Percentiles rank a stretch among this genome's conserved stretches.
These are phyloP conservation scores for Bombus picipes DNA, from an alignment of 1,140 invertebrate genomes.

Conservation along the genomic window DNA sequence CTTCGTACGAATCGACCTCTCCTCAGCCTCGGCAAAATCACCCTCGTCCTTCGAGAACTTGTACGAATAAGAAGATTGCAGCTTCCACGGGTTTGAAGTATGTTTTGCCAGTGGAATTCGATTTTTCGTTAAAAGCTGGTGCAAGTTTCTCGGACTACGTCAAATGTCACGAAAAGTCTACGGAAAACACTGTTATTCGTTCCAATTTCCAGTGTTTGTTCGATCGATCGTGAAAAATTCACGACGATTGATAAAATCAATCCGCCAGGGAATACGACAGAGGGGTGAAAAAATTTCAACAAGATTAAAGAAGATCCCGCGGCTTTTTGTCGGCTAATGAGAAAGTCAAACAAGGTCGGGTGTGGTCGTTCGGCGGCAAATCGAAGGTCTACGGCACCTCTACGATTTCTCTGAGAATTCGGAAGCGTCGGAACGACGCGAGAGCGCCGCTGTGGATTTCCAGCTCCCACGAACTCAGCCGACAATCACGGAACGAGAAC, in stretches of 20 bases:
- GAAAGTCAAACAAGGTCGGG: constrained; percentile 30
- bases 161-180: background rate
- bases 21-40: background rate
- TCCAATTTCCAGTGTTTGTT: background rate
- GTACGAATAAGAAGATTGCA: background rate
- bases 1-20: background rate
- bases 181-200: background rate
- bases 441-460: constrained; percentile 13
- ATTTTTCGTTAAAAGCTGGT: background rate
- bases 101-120: background rate
- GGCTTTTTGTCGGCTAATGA: constrained; percentile 21
- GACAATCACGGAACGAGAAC: constrained; percentile 35
- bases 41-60: background rate
- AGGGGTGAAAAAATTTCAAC: background rate
- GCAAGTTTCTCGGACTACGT: background rate
- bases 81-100: background rate
- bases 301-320: constrained; percentile 42
- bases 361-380: constrained; percentile 1
- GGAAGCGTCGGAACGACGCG: constrained; percentile 9
- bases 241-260: background rate
- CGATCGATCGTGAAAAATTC: background rate
- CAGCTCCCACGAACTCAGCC: constrained; percentile 18
- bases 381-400: constrained; percentile 29
- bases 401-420: constrained; percentile 42
- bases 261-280: background rate